phyloP scores from a whole-genome alignment of 2,888 invertebrate species.

The Euplexia lucipara region DNA sequence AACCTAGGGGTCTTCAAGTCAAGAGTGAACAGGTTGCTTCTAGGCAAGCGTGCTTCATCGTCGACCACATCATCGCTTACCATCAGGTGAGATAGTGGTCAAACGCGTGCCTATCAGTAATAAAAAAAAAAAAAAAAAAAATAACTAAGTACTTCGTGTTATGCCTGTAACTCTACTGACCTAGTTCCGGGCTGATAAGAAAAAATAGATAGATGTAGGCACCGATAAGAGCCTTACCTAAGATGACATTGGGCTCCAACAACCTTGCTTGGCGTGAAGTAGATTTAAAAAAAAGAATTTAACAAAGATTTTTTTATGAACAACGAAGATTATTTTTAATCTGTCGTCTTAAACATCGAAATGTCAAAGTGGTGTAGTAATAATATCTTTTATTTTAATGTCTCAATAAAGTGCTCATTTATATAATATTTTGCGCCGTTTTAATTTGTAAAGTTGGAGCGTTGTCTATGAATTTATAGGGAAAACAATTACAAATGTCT shows the following conservation, averaged over 20 bases:
- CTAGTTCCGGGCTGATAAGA: constrained; percentile 83
- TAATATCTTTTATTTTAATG: background rate
- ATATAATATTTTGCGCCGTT: background rate
- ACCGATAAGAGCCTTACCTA: constrained; percentile 83
- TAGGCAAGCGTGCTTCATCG: too few relatives aligned
- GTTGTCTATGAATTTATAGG: background rate
- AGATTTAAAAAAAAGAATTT: constrained; percentile 40
- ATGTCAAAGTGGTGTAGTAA: background rate
- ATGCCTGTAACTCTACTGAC: constrained; percentile 75
- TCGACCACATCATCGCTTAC: too few relatives aligned
- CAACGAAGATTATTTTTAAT: background rate
- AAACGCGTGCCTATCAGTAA: too few relatives aligned
- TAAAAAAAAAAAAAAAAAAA: too few relatives aligned
- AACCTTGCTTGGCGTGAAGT: constrained; percentile 71
- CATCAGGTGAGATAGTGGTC: too few relatives aligned
- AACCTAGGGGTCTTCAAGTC: too few relatives aligned
- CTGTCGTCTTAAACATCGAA: background rate
- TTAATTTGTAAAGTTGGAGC: background rate
- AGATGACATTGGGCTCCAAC: constrained; percentile 81
- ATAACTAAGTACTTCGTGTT: constrained; percentile 51
- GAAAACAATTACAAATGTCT: constrained; percentile 9
- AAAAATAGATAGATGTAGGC: constrained; percentile 80
- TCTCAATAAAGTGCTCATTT: background rate
- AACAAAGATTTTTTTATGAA: background rate
- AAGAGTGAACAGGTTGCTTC: too few relatives aligned